These are phyloP conservation scores for Drosophila triauraria DNA, from an alignment of 1,140 invertebrate genomes.

Conservation along the genomic window DNA sequence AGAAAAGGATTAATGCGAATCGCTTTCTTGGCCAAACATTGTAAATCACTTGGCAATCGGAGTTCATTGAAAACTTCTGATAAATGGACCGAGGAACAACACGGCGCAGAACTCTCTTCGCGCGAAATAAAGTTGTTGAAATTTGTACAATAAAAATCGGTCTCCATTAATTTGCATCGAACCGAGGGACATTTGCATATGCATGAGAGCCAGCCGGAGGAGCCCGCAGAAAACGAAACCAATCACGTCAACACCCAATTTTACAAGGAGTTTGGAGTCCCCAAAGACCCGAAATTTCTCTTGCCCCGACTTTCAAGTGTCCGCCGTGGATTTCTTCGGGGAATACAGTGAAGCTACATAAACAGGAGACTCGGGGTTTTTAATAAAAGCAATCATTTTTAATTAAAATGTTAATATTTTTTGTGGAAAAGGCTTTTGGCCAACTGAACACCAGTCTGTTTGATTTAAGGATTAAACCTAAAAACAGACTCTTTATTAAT, in stretches of 20 bases:
- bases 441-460: too few species aligned
- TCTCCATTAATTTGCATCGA: slow-evolving; percentile 76
- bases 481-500: too few species aligned
- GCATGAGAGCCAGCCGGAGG: slow-evolving; percentile 13
- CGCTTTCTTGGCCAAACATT: slow-evolving; percentile 63
- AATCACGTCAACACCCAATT: slow-evolving; percentile 79
- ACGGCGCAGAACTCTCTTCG: slow-evolving; percentile 9
- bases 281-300: slow-evolving; percentile 60
- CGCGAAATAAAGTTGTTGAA: slow-evolving; percentile 75
- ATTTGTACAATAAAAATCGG: slow-evolving; percentile 73
- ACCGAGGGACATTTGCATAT: slow-evolving; percentile 59
- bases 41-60: slow-evolving; percentile 56
- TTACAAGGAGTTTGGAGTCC: slow-evolving; percentile 44
- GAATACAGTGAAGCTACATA: slow-evolving; percentile 8
- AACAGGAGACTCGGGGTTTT: too few species aligned
- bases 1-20: slow-evolving; percentile 45
- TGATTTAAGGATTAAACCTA: too few species aligned
- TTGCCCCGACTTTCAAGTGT: slow-evolving; percentile 38
- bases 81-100: slow-evolving; percentile 40
- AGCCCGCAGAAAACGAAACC: slow-evolving; percentile 39
- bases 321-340: slow-evolving; percentile 2
- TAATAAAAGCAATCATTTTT: too few species aligned
- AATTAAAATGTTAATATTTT: too few species aligned
- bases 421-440: too few species aligned
- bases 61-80: slow-evolving; percentile 31